Base-by-base conservation (phyloP, 92 coral and sea anemone genomes). In the Zoanthus gigantus region DNA sequence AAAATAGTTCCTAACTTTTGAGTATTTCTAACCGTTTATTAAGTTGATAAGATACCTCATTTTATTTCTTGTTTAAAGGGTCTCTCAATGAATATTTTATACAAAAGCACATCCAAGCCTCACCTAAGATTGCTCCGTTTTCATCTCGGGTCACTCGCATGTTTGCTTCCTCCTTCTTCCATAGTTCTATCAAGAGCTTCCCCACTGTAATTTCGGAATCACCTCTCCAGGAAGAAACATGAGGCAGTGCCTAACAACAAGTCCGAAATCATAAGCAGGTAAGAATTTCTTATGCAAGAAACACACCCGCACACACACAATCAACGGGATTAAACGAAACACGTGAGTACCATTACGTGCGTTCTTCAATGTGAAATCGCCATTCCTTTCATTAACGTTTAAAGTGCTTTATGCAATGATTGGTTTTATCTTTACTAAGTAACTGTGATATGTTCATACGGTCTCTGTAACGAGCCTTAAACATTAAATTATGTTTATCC, bases 221-320 rank as follows among this genome's bases (percentile, higher is more conserved):
- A 0, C 99, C 99, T 60, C 98, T 90, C 99, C 99, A 97, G 6
- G 98, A 90, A 73, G 92, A 90, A 28, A 97, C 89, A 50, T 97
- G 99, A 46, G 96, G 90, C 9, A 97, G 93, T 4, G 98, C 94
- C 98, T 97, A 83, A 32, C 66, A 75, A 7, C 45, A 14, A 10
- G 1, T n/a, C 0, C 12, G 9, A 2, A 58, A 48, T 7, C 56
- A 50, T 30, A 1, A 30, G 45, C 16, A 69, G 12, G 46, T 12
- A 16, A 31, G 9, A 11, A 29, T 16, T 63, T 17, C n/a, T 63
- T 23, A 17, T 63, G 28, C 23, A 18, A 63, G 4, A 37, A 37
- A 37, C 42, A 37, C 42, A 37, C 42, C 42, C 56, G 9, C 56
- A 50, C 12, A 50, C 56, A 50, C 56, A 50, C 2, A 7, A 50